Base-by-base conservation (phyloP, 2,888 invertebrate species). In the Polia nebulosa region DNA sequence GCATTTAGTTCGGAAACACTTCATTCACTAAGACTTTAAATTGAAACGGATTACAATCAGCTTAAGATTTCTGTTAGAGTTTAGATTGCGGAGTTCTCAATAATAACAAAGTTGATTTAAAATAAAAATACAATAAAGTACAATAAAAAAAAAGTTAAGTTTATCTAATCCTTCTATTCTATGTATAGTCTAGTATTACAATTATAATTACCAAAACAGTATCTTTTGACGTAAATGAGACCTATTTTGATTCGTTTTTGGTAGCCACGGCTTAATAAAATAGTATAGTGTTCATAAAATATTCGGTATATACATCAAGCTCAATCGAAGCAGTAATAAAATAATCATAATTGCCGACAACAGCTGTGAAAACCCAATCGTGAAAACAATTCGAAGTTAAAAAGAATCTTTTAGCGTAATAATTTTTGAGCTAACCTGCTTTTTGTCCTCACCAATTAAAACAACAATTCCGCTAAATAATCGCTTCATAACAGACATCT, bases 1-100 rank as follows among this genome's bases (percentile, higher is more conserved):
- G 69, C 69, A 66, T 76, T 80, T 66, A 72, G 68, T 72, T 77
- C 49, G 41, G 57, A 62, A 72, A 70, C 64, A 77, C 65, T 79
- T 78, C 51, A 80, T 68, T 29, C 68, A 64, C 51, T 29, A 44
- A 64, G 60, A 59, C 41, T 64, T 41, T 53, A n/a, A 51, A 47
- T 45, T 45, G 6, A 67, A 64, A 34, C 29, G 72, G 66, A 76
- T 80, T 66, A 71, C 71, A 63, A 62, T 17, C 6, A 51, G 41
- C 52, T 69, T 44, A 60, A 52, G 17, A n/a, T 57, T 44, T 55
- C 15, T 39, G 47, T 39, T 52, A 1, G 17, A 55, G 15, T 60
- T 56, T 32, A 47, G 11, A 32, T 15, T 59, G 58, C 29, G 4
- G 11, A 49, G 20, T 44, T 57, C 17, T 25, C 15, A 7, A 25